phyloP scores from a whole-genome alignment of 2,797 vertebrate genomes.

The Ctenochaetus hawaiiensis region DNA sequence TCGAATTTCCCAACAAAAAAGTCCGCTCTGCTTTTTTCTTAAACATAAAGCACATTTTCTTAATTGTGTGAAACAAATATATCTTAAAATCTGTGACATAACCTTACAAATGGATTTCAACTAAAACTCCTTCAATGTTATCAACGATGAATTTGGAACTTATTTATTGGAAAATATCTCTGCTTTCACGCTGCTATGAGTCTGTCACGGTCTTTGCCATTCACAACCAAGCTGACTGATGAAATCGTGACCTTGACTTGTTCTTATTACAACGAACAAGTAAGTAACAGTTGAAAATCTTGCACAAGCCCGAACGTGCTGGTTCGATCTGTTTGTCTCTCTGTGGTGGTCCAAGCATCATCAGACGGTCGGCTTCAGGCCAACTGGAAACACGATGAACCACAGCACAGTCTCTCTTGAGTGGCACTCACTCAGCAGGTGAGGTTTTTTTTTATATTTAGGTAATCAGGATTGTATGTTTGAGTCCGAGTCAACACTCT shows the following conservation, averaged over 20 bases:
- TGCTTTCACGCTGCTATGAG: neutral
- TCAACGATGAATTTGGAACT: neutral
- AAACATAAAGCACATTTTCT: no score
- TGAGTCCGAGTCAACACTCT: slow-evolving; percentile 22
- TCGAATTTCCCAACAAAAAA: neutral
- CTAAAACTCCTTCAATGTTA: no score
- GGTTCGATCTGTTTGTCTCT: slow-evolving; percentile 31
- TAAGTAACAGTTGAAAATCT: slow-evolving; percentile 8
- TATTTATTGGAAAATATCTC: no score
- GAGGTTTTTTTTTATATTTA: neutral
- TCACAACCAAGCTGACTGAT: neutral
- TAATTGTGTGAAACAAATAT: neutral
- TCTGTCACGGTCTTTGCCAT: neutral
- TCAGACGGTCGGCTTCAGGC: neutral
- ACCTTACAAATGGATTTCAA: no score
- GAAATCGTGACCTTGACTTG: slow-evolving; percentile 8
- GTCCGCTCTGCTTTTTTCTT: neutral
- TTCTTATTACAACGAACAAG: slow-evolving; percentile 15
- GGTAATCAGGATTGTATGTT: neutral
- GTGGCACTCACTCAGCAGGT: neutral
- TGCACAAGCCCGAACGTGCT: slow-evolving; percentile 31
- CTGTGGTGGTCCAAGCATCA: slow-evolving; percentile 27
- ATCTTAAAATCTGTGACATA: neutral
- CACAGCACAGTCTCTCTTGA: neutral
- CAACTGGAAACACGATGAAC: slow-evolving; percentile 6